A percentile compares a stretch with the other conserved stretches of the same genome.
Evolutionary conservation across 2,113 vertebrate species (phyloP).

Genomic region (Sinocyclocheilus rhinocerous): DNA sequence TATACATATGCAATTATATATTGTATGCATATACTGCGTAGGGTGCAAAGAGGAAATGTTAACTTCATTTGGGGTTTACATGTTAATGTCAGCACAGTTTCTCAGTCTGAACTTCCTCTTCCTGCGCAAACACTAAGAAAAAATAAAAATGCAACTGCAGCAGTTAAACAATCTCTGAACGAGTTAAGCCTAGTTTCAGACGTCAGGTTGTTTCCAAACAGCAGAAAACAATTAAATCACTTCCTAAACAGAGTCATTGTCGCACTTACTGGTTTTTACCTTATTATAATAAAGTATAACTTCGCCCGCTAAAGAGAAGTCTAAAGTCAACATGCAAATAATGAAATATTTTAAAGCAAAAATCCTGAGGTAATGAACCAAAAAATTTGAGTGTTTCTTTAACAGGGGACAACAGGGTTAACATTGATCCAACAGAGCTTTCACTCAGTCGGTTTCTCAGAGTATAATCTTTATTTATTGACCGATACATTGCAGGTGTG

Average conservation of each 20-base stretch:
- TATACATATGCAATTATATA: background rate
- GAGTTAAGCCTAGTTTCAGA: background rate
- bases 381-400: no score
- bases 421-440: background rate
- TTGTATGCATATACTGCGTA: background rate
- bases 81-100: background rate
- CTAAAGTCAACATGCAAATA: no score
- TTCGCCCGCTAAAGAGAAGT: no score
- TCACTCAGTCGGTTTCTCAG: background rate
- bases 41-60: background rate
- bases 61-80: background rate
- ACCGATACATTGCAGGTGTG: background rate
- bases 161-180: background rate
- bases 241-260: background rate
- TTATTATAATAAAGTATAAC: no score
- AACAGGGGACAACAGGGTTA: background rate
- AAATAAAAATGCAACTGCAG: background rate
- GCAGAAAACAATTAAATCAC: background rate
- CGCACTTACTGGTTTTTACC: background rate
- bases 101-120: background rate
- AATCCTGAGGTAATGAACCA: background rate
- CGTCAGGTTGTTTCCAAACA: background rate
- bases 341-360: background rate
- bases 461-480: constrained; percentile 3
- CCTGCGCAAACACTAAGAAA: background rate